Evolutionary conservation across 2,888 invertebrate species (phyloP), one percentile per base, ranked within the genome.

Genomic region (Drosophila ochracea): DNA sequence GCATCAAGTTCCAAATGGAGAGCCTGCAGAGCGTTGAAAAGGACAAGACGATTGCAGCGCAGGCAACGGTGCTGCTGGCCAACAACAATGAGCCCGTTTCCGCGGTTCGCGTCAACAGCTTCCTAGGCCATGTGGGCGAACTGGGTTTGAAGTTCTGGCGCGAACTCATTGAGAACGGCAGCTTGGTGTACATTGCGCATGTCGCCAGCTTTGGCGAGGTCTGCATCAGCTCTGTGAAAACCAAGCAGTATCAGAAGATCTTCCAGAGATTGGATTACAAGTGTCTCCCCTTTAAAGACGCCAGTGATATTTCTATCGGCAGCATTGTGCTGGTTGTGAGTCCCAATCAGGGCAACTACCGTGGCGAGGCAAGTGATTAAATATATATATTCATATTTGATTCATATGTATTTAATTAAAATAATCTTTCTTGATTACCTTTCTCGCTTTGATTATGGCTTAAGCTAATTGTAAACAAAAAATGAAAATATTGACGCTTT

Each of bases 61-160:
- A 41, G 10, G 84, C 72, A 0, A 33, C 28, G 1, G 86, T n/a
- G 10, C 67, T 10, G 28, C 16, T 47, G 9, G 47, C 47, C 47
- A 47, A 47, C 9, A 55, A 60, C 4, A 73, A 69, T 0, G 13
- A 68, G 19, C 7, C 41, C 4, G 25, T 78, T 6, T 70, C 75
- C 30, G 21, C 39, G 33, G 90, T 77, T 13, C 68, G 47, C 1
- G 52, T 49, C 0, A 53, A 6, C 11, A 66, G 53, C 0, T 86
- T 86, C 11, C 4, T 54, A 7, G 89, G 84, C 3, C 25, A n/a
- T 0, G 43, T 71, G 1, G 25, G 37, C 6, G 62, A 76, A 6
- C 16, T 86, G 7, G 77, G 81, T 0, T 58, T 49, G 21, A 73
- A 79, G 49, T 76, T 55, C 43, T 89, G 87, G 87, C 63, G 53